These are phyloP conservation scores for Morone chrysops DNA, from an alignment of 2,113 vertebrate genomes.

Conservation along the genomic window DNA sequence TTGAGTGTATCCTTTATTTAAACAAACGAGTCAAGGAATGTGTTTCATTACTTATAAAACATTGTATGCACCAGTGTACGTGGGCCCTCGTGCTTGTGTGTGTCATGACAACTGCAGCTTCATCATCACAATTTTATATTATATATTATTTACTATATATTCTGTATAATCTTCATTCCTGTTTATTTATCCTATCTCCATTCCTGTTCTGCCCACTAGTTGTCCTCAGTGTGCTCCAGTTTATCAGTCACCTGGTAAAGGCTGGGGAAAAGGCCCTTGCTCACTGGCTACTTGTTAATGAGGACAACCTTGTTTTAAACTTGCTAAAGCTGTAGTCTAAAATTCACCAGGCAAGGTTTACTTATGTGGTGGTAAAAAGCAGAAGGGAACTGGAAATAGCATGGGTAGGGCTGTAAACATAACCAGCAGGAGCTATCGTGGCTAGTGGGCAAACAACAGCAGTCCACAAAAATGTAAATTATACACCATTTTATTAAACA, in stretches of 20 bases:
- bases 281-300: neutral
- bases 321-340: neutral
- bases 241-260: neutral
- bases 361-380: neutral
- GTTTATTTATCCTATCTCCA: no score
- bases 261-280: neutral
- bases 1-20: no score
- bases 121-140: no score
- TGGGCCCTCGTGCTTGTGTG: no score
- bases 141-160: no score
- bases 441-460: no score
- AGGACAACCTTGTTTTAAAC: conserved; percentile 12
- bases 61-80: no score
- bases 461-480: neutral
- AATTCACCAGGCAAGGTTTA: neutral
- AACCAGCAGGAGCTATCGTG: no score
- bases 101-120: no score
- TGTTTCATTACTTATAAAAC: no score
- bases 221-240: neutral
- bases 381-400: neutral
- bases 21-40: no score
- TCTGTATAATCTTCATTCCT: no score
- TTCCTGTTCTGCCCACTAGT: neutral
- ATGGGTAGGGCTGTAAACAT: neutral
- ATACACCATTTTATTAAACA: neutral